phyloP scores from a whole-genome alignment of 2,113 vertebrate genomes.

The Columba janthina region DNA sequence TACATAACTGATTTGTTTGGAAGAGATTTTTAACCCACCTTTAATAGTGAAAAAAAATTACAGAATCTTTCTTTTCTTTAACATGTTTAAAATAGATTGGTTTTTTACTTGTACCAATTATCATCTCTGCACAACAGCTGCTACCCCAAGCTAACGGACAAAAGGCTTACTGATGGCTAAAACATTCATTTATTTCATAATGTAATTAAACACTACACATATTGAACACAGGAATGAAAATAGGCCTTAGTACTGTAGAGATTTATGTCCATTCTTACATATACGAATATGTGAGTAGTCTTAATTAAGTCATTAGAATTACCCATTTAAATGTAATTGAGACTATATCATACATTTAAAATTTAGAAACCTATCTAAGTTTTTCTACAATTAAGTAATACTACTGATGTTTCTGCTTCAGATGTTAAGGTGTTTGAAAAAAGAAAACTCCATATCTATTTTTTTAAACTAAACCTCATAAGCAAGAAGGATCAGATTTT shows the following conservation, averaged over 20 bases:
- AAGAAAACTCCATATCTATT: not conserved
- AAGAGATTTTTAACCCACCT: not conserved
- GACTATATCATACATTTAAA: not conserved
- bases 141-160: not conserved
- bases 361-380: not conserved
- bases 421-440: not conserved
- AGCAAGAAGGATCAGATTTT: not conserved
- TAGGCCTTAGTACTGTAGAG: not conserved
- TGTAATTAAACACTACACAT: not conserved
- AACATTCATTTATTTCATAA: not conserved
- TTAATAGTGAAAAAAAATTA: not conserved
- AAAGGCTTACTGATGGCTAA: not conserved
- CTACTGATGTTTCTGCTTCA: not conserved
- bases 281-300: not conserved
- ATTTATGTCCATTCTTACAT: not conserved
- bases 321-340: not conserved
- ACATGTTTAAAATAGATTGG: not conserved
- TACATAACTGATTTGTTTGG: not conserved
- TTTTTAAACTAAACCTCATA: not conserved
- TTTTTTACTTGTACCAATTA: not conserved
- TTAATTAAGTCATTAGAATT: not conserved
- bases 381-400: not conserved
- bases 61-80: not conserved
- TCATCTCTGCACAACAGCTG: not conserved
- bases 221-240: not conserved